These are phyloP conservation scores for Myanophis thanlyinensis DNA, from an alignment of 2,113 vertebrate genomes.

Conservation along the genomic window DNA sequence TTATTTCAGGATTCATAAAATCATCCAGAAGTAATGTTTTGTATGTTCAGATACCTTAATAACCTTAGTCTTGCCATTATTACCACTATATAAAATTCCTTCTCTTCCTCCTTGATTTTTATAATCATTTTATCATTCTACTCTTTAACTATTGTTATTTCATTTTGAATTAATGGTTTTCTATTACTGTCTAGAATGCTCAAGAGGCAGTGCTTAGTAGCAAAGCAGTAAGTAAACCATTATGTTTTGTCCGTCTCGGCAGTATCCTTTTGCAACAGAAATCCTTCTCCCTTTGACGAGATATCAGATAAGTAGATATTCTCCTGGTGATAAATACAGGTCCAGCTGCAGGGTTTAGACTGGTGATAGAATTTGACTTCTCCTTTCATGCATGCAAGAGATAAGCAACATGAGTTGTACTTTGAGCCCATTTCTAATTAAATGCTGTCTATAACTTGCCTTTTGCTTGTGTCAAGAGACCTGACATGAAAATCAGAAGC, in stretches of 20 bases:
- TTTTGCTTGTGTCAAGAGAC: conserved; percentile 4
- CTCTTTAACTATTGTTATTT: neutral
- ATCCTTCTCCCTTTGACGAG: neutral
- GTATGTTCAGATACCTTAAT: neutral
- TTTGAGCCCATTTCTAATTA: conserved; percentile 5
- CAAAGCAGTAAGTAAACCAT: neutral
- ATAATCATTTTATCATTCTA: neutral
- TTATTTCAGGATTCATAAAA: neutral
- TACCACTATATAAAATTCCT: neutral
- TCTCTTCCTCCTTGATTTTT: neutral
- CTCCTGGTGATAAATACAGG: neutral
- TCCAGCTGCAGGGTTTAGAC: neutral
- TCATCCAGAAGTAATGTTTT: too few relatives aligned
- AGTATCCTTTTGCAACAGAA: neutral
- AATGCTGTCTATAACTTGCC: neutral
- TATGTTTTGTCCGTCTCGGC: neutral
- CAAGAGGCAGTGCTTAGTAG: neutral
- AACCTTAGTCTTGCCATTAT: neutral
- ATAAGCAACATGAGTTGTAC: neutral
- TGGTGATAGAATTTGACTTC: neutral
- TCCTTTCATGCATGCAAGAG: neutral
- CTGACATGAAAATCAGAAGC: neutral
- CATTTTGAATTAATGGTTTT: neutral
- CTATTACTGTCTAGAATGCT: neutral
- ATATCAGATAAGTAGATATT: neutral